Evolutionary conservation across 2,113 vertebrate genomes (phyloP), one percentile per base, ranked within the genome.

Genomic region (Ictalurus furcatus): DNA sequence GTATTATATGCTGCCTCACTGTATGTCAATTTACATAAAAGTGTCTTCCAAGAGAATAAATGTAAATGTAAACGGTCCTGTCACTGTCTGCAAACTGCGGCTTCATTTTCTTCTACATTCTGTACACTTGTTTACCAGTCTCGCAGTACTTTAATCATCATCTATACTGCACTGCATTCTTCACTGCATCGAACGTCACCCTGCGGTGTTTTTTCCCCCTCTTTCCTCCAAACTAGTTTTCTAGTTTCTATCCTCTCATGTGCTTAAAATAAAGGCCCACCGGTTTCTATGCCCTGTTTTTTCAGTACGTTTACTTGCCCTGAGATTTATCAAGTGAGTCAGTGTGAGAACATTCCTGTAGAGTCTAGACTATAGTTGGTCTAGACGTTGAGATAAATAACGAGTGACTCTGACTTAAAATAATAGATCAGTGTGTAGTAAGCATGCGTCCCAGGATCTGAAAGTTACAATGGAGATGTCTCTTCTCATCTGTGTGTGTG

Each of bases 391-490:
- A 56, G 54, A 81, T 56, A 81, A 81, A 59, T 21, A 21, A 58
- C 34, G 28, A 82, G n/a, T 19, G 54, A 63, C 21, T 7, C 23
- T 59, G 30, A 63, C 4, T 61, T 5, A 21, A 59, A 37, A 82
- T 30, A 58, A 82, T 21, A 59, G 16, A 67, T 44, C 25, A n/a
- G 17, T 86, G 84, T 67, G 23, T 67, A 78, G 19, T 78, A 71
- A 67, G 56, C 59, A 61, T 40, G 25, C 79, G 58, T 78, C 17
- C 19, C 6, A 63, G 44, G 28, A 71, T 34, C 83, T 86, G 11
- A 67, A 82, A 71, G 19, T 88, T 28, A 28, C 44, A 87, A 76
- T 58, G 81, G 19, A 87, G n/a, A 28, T 52, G 85, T 91, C 67
- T 85, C 67, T 74, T 14, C 73, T 85, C 63, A 40, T 74, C 73